Base-by-base conservation (phyloP, 2,797 vertebrate genomes). In the Anolis apletophallus region DNA sequence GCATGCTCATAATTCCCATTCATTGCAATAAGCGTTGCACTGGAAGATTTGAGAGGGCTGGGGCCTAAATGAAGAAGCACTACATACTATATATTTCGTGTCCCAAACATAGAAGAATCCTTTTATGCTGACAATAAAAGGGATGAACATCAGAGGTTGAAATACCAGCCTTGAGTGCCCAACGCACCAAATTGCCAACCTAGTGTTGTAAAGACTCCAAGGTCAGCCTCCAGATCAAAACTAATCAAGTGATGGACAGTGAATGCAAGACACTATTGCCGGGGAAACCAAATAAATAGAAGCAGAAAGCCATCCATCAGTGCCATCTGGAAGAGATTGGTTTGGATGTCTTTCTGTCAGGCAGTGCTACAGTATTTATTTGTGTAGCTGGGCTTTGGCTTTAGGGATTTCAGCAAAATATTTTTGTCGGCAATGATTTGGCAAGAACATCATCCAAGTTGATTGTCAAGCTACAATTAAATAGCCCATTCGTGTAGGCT, bases 311-410 rank as follows among this genome's bases (percentile, higher is more conserved):
- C 97, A 98, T 98, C 97, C 97, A 96, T 98, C 93, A 96, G 95
- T 98, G 97, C 96, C 98, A 98, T 99, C 98, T 99, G 98, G 98
- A 98, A 98, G 94, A 97, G 96, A 98, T 97, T 97, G 97, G 95
- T 93, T 90, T 93, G 94, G 96, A 96, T 93, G 96, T 96, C 95
- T 96, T 96, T 96, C 95, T 94, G 96, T 96, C 94, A 95, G 94
- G 95, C 95, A 97, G 95, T 95, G 96, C 97, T 97, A 94, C 94
- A 88, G 73, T 97, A 97, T 98, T 98, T 98, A 97, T 98, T 98
- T 98, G 97, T 96, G 94, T 97, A 97, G 97, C 97, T 97, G 95
- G 96, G 92, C 91, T 95, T 92, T 85, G 92, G 91, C 95, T 94
- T 92, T 0, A 54, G 93, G 94, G 95, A 96, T 96, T 95, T 93